Base-by-base conservation (phyloP, 2,888 invertebrate species). In the Cryptosula pallasiana region DNA sequence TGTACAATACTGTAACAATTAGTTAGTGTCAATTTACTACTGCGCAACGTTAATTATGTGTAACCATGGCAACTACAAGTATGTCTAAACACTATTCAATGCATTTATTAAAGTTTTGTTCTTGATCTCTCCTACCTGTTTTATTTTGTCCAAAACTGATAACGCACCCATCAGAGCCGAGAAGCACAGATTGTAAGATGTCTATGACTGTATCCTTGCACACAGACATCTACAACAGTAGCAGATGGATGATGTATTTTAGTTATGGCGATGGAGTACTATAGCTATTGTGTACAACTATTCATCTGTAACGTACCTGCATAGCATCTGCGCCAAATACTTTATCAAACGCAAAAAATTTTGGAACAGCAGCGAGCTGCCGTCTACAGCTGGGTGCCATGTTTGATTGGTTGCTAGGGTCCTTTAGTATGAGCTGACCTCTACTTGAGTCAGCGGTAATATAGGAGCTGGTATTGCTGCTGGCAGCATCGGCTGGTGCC, bases 341-440 rank as follows among this genome's bases (percentile, higher is more conserved):
- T 75, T 94, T 93, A 83, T 97, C 97, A 83, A 96, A 96, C 23
- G 95, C 95, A 85, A 96, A 97, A 94, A 96, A 95, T 87, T 96
- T 97, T 0, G 97, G 96, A 0, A 95, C 95, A 0, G 79, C 78
- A 36, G 73, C 72, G 13, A 79, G 63, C 32, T 63, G 63, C 5
- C 63, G 63, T 63, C 63, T 63, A 32, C 63, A 63, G n/a, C 63
- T 63, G n/a, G 63, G 63, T 25, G 63, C 63, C 63, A 63, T 63
- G 27, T 63, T 63, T 63, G 63, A 63, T 63, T 63, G 5, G 34
- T 63, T 63, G 63, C 25, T 32, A 13, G 63, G 63, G 27, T 63
- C 63, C 5, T n/a, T 27, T 13, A 63, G 63, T 32, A 63, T 32
- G 3, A 63, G 32, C 27, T 63, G 63, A 32, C 63, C 63, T 63